A percentile compares a stretch with the other conserved stretches of the same genome.
phyloP scores from a whole-genome alignment of 2,888 invertebrate genomes.

The Zygothrica quintamaculata region DNA sequence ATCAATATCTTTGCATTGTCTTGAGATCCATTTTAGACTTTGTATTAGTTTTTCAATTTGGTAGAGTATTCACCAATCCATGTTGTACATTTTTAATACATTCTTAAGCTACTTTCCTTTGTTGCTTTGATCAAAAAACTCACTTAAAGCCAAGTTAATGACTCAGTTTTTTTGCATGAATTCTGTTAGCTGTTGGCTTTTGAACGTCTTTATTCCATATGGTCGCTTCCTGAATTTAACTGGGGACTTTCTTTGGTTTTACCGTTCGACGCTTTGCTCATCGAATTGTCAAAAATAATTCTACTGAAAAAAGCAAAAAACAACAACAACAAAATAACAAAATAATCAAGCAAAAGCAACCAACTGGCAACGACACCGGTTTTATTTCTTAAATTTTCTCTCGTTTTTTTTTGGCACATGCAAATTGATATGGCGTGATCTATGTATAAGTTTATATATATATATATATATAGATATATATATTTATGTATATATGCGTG shows the following conservation, averaged over 20 bases:
- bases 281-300: slow-evolving; percentile 59
- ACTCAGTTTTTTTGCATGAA: slow-evolving; percentile 54
- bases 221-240: slow-evolving; percentile 57
- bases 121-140: slow-evolving; percentile 27
- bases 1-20: no score
- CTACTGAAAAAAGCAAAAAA: slow-evolving; percentile 19
- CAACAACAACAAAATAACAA: slow-evolving; percentile 8
- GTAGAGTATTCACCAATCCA: neutral
- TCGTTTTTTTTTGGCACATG: slow-evolving; percentile 44
- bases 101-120: slow-evolving; percentile 32
- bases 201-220: slow-evolving; percentile 34
- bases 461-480: neutral
- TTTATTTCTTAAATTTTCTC: slow-evolving; percentile 12
- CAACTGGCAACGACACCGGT: slow-evolving; percentile 29
- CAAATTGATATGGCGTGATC: slow-evolving; percentile 68
- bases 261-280: slow-evolving; percentile 49
- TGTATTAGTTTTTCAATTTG: no score
- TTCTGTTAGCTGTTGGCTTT: slow-evolving; percentile 21
- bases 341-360: slow-evolving; percentile 25
- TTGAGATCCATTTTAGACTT: no score
- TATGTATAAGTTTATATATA: slow-evolving; percentile 20
- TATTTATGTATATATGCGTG: slow-evolving; percentile 27
- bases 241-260: slow-evolving; percentile 46
- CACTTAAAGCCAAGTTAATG: slow-evolving; percentile 55
- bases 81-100: neutral